A percentile compares a stretch with the other conserved stretches of the same genome.
These are phyloP conservation scores for Leptopilina syphax DNA, from an alignment of 2,888 invertebrate genomes.

Conservation along the genomic window DNA sequence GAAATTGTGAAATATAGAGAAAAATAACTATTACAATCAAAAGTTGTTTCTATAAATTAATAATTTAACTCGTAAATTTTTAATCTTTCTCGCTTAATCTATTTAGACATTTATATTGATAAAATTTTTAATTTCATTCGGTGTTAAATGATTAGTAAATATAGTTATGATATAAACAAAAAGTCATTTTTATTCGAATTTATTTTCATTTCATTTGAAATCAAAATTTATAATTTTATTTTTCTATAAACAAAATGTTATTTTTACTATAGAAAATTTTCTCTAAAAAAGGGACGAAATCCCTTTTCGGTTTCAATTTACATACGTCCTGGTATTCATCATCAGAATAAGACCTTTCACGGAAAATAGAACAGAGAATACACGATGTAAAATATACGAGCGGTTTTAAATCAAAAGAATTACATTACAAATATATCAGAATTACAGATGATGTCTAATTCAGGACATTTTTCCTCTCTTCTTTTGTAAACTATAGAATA, in stretches of 20 bases:
- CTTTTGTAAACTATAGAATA: neutral
- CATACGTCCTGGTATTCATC: conserved; percentile 3
- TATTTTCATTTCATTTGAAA: neutral
- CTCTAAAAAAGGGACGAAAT: neutral
- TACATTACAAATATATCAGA: conserved; percentile 31
- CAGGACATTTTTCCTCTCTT: neutral
- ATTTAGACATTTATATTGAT: conserved; percentile 12
- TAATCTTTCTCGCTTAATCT: neutral
- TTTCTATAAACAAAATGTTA: neutral
- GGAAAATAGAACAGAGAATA: conserved; percentile 23
- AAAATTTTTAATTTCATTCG: neutral
- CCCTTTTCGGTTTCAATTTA: neutral
- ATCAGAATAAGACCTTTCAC: conserved; percentile 8
- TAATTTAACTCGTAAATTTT: neutral
- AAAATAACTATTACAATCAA: neutral
- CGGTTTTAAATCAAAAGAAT: conserved; percentile 39
- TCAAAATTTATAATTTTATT: neutral
- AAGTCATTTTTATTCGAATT: neutral
- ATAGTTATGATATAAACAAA: neutral
- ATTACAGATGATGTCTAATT: conserved; percentile 8
- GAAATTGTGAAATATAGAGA: too few relatives aligned
- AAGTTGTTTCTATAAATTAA: neutral
- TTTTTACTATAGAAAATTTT: neutral
- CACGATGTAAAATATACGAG: neutral
- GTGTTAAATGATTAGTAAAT: neutral